These are phyloP conservation scores for Acleris sparsana DNA, from an alignment of 2,888 invertebrate genomes.

Conservation along the genomic window DNA sequence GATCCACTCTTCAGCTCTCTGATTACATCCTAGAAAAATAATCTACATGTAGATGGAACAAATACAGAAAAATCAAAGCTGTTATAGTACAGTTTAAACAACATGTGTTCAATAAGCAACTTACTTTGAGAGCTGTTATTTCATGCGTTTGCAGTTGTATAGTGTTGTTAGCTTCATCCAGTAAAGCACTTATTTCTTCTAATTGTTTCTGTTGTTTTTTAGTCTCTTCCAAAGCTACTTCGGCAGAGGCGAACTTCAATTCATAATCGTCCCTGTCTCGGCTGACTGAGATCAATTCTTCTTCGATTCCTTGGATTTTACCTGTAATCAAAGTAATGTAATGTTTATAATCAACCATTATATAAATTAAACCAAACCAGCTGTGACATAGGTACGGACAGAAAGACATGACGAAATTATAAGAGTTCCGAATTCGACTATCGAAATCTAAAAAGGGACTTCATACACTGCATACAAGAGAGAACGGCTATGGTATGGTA, in stretches of 20 bases:
- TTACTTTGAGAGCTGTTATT: constrained; percentile 71
- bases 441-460: no score
- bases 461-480: no score
- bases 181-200: constrained; percentile 77
- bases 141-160: constrained; percentile 75
- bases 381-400: background rate
- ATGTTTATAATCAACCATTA: no score
- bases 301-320: constrained; percentile 75
- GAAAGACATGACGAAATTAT: no score
- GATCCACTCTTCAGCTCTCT: constrained; percentile 66
- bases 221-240: constrained; percentile 79
- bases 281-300: constrained; percentile 73
- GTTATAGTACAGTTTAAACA: no score
- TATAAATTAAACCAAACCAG: no score
- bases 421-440: no score
- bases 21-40: constrained; percentile 65
- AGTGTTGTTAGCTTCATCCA: constrained; percentile 69
- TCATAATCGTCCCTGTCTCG: constrained; percentile 76
- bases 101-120: constrained; percentile 15
- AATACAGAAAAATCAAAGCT: no score
- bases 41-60: background rate
- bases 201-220: constrained; percentile 82
- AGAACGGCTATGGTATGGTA: no score
- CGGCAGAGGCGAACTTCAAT: constrained; percentile 76
- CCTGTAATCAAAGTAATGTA: constrained; percentile 48